Conservation (phyloP, 2,797 vertebrate species). For the Coreius guichenoti region DNA sequence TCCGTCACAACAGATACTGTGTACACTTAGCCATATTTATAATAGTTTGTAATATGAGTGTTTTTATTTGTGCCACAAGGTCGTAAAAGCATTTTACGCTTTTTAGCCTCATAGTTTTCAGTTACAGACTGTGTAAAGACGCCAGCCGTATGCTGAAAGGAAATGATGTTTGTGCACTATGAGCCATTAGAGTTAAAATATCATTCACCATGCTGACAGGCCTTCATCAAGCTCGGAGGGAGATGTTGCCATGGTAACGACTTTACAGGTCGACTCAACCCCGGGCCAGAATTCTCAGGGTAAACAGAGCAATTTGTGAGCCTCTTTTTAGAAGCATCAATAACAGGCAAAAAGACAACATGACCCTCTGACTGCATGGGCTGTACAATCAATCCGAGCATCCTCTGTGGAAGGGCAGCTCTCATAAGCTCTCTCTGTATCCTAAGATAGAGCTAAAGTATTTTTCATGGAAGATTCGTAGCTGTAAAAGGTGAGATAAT, state of each 20-base stretch:
- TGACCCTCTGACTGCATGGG: conserved; percentile 46
- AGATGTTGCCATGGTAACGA: conserved; percentile 63
- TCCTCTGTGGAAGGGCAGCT: conserved; percentile 17
- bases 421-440: conserved; percentile 5
- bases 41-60: neutral
- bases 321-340: conserved; percentile 62
- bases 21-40: neutral
- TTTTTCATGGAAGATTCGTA: neutral
- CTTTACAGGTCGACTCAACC: conserved; percentile 53
- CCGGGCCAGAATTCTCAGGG: conserved; percentile 59
- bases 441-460: conserved; percentile 4
- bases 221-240: conserved; percentile 43
- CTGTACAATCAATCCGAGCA: conserved; percentile 42
- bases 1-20: neutral
- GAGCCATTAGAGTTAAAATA: conserved; percentile 57
- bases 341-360: conserved; percentile 59
- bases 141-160: neutral
- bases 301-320: conserved; percentile 59
- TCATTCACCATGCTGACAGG: conserved; percentile 45
- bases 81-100: neutral
- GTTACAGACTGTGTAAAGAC: neutral
- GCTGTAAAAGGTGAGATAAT: conserved; percentile 8
- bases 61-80: neutral
- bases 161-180: conserved; percentile 48
- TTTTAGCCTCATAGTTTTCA: neutral